Evolutionary conservation across 2,888 invertebrate species (phyloP), one percentile per base, ranked within the genome.

Genomic region (Ashinkailepas kermadecensis): DNA sequence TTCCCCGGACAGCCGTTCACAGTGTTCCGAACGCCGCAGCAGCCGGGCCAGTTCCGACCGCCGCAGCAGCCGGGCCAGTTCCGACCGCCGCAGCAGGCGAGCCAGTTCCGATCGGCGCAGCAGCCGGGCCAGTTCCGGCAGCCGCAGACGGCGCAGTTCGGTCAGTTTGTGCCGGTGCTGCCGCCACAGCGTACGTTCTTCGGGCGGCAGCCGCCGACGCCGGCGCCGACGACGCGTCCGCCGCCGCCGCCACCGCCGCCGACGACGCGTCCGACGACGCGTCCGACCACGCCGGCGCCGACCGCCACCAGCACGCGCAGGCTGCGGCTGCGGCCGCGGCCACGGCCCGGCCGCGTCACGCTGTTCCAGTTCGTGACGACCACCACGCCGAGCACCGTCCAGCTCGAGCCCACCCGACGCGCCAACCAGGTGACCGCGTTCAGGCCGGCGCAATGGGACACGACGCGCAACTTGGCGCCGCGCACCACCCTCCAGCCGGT

Each of bases 21-120:
- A 21, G 54, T 65, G 74, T 70, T 70, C 70, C 70, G 70, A n/a
- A 39, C 12, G 70, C 70, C 67, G 12, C 67, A 12, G 70, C 39
- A 12, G 39, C 10, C 7, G 39, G 39, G 39, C 39, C 39, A 39
- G 39, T 39, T 39, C 39, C 39, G 39, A 39, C 39, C 39, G 39
- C 39, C 1, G 39, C 39, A 39, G 7, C 67, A 67, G 59, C 9
- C 57, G n/a, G 21, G 25, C 78, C 80, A 80, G 62, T 80, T 56
- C 80, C 25, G 64, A n/a, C 80, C 56, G 64, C 80, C 64, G 62
- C 64, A 15, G 64, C 80, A 64, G 80, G 4, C 80, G 21, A 54
- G 65, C 80, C 80, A 65, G 39, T 62, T 62, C 64, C 56, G 64
- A 39, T 56, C 64, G 39, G n/a, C n/a, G 13, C 6, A 62, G 54